Evolutionary conservation across 1,140 invertebrate genomes (phyloP).

Genomic region (Phymastichus coffea): DNA sequence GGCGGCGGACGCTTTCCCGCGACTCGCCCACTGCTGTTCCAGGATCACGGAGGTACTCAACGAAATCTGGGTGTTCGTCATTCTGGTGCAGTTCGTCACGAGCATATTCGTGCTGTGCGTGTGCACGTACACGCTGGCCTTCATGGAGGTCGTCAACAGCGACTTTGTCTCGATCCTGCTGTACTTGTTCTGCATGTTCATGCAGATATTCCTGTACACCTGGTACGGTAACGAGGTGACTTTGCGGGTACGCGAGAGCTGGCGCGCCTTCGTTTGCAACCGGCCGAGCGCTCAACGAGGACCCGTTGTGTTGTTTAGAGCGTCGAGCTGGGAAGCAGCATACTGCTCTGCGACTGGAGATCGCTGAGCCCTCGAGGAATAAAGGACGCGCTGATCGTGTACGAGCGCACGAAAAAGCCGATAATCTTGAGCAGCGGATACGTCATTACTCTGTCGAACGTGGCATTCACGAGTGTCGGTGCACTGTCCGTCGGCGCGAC

Average conservation of each 20-base stretch:
- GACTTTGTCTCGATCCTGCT: slow-evolving; percentile 30
- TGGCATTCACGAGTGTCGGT: slow-evolving; percentile 34
- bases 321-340: not conserved
- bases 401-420: slow-evolving; percentile 22
- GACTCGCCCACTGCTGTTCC: not conserved
- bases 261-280: not conserved
- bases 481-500: no score
- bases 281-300: not conserved
- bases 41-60: slow-evolving; percentile 18
- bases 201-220: slow-evolving; percentile 57
- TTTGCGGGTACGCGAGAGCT: slow-evolving; percentile 46
- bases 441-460: slow-evolving; percentile 30
- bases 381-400: slow-evolving; percentile 31
- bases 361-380: slow-evolving; percentile 9
- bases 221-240: slow-evolving; percentile 62
- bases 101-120: slow-evolving; percentile 27
- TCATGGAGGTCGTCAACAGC: slow-evolving; percentile 52
- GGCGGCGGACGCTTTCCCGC: not conserved
- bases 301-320: not conserved
- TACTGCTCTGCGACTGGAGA: slow-evolving; percentile 36
- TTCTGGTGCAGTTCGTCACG: slow-evolving; percentile 29
- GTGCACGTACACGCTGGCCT: slow-evolving; percentile 26
- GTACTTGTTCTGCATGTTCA: slow-evolving; percentile 35
- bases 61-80: slow-evolving; percentile 19
- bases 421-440: slow-evolving; percentile 31